A percentile compares a stretch with the other conserved stretches of the same genome.
phyloP scores from a whole-genome alignment of 2,888 invertebrate species.

The Agrilus cyanescens region DNA sequence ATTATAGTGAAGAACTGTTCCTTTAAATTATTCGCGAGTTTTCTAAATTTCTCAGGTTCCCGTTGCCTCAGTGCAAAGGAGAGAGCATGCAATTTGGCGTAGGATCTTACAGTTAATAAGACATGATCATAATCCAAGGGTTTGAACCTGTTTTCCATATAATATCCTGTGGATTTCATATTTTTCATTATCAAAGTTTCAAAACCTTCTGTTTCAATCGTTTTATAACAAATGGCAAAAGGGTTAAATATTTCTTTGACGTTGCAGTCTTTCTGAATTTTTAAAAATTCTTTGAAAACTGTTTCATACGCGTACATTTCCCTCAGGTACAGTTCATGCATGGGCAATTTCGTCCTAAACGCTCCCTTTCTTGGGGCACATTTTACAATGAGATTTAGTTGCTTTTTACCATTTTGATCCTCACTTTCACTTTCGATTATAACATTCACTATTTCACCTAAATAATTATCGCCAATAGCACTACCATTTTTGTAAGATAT shows the following conservation, averaged over 20 bases:
- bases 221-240: constrained; percentile 12
- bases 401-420: constrained; percentile 8
- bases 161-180: constrained; percentile 16
- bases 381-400: constrained; percentile 22
- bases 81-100: constrained; percentile 22
- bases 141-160: constrained; percentile 7
- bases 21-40: constrained; percentile 9
- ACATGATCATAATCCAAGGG: constrained; percentile 21
- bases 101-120: constrained; percentile 18
- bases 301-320: constrained; percentile 23
- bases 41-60: constrained; percentile 15
- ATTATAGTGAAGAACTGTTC: constrained; percentile 11
- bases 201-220: constrained; percentile 10
- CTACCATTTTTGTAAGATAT: constrained; percentile 12
- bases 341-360: constrained; percentile 15
- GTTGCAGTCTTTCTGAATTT: constrained; percentile 17
- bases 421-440: constrained; percentile 7
- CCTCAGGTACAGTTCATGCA: constrained; percentile 18
- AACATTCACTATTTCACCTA: constrained; percentile 20
- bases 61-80: constrained; percentile 21
- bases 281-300: constrained; percentile 19
- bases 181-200: constrained; percentile 20
- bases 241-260: constrained; percentile 13
- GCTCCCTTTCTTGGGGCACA: constrained; percentile 17
- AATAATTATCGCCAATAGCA: constrained; percentile 23